Evolutionary conservation across 2,113 vertebrate genomes (phyloP).

Genomic region (Catharus bicknelli): DNA sequence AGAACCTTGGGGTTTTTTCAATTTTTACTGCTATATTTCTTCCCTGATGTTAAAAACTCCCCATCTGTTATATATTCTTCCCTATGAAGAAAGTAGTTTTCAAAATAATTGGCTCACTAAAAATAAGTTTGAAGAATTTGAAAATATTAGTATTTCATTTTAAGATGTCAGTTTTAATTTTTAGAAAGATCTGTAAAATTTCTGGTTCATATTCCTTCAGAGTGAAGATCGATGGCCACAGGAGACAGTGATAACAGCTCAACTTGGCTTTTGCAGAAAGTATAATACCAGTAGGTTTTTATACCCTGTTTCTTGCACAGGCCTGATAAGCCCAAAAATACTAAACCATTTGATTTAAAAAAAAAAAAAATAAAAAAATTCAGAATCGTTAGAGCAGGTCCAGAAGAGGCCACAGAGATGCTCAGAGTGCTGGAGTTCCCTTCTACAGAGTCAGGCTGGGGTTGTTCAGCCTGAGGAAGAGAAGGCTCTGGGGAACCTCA

Average conservation of each 20-base stretch:
- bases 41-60: not conserved
- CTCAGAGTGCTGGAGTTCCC: not conserved
- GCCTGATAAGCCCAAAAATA: not conserved
- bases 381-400: not conserved
- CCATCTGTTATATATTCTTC: not conserved
- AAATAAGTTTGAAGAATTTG: not conserved
- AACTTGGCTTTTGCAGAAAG: not conserved
- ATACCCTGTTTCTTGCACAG: not conserved
- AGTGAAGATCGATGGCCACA: not conserved
- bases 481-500: not conserved
- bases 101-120: not conserved
- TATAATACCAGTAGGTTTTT: not conserved
- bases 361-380: too few relatives aligned
- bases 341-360: not conserved
- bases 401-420: not conserved
- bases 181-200: not conserved
- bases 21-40: not conserved
- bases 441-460: not conserved
- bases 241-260: not conserved
- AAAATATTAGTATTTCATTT: not conserved
- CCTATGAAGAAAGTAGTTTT: not conserved
- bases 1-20: not conserved
- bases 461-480: not conserved
- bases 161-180: not conserved
- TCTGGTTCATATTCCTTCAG: not conserved